Evolutionary conservation across 2,888 invertebrate species (phyloP), one percentile per base, ranked within the genome.

Genomic region (Acleris laterana): DNA sequence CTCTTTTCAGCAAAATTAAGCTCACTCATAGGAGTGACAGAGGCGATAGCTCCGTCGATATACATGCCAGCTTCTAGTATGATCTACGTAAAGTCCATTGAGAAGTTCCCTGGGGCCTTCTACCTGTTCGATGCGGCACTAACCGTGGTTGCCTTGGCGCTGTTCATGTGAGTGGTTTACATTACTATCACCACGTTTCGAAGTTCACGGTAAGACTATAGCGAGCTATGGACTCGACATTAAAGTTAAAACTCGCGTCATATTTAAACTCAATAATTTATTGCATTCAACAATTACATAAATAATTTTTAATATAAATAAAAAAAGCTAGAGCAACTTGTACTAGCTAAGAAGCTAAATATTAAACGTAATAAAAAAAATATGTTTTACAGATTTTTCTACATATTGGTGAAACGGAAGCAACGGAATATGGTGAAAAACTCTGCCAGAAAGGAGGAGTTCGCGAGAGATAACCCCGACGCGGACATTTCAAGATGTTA

Each of bases 11-110:
- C 92, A 0, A 93, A 92, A 73, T 81, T 93, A 3, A 89, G 85
- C 70, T 94, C 94, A 1, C 77, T 95, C 20, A 93, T 94, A 57
- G 94, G 94, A 16, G 93, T 95, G 60, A 90, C 90, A 58, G 94
- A 95, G 74, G 94, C 94, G 0, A 78, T 94, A 58, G 94, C 94
- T 0, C 93, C 93, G 0, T 93, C 94, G 0, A 83, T 94, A 58
- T 93, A 94, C 75, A 92, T 92, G 81, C 94, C 94, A 0, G 78
- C 94, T 3, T 94, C 94, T 19, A 94, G 94, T 70, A 87, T 83
- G 57, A 93, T 94, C 71, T 95, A 94, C 77, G 83, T 88, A 61
- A 78, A 83, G 16, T 94, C 94, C 0, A 85, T 94, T 13, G 83
- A 91, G 42, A 84, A 75, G 1, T 90, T 94, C 61, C 94, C 94